Evolutionary conservation across 1,140 invertebrate genomes (phyloP).

Genomic region (Nebria ingens): DNA sequence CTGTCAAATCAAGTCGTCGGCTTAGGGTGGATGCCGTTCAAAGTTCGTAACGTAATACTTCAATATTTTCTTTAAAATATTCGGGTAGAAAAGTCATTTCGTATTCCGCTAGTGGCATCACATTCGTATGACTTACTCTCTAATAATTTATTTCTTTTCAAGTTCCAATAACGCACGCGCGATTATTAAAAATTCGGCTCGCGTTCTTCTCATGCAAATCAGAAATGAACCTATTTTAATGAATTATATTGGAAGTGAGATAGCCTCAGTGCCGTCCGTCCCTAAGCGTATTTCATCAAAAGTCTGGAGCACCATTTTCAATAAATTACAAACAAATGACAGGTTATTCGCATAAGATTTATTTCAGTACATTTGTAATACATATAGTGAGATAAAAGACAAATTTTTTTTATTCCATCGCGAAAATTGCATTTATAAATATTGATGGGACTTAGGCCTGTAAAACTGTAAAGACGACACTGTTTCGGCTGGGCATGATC

Average conservation of each 20-base stretch:
- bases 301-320: too few relatives aligned
- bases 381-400: too few relatives aligned
- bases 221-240: slow-evolving; percentile 7
- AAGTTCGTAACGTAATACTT: neutral
- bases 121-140: neutral
- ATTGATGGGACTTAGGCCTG: too few relatives aligned
- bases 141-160: slow-evolving; percentile 4
- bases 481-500: slow-evolving; percentile 1
- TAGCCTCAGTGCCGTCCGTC: too few relatives aligned
- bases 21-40: neutral
- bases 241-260: slow-evolving; percentile 8
- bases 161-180: slow-evolving; percentile 3
- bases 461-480: too few relatives aligned
- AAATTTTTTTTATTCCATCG: too few relatives aligned
- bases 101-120: neutral
- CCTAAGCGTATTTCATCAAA: too few relatives aligned
- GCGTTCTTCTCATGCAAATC: slow-evolving; percentile 1
- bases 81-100: neutral
- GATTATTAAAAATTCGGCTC: neutral
- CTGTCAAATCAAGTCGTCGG: neutral
- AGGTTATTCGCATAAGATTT: too few relatives aligned
- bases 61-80: slow-evolving; percentile 3
- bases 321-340: too few relatives aligned
- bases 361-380: too few relatives aligned
- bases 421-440: too few relatives aligned